These are phyloP conservation scores for Zaprionus ghesquierei DNA, from an alignment of 1,140 invertebrate genomes.

Conservation along the genomic window DNA sequence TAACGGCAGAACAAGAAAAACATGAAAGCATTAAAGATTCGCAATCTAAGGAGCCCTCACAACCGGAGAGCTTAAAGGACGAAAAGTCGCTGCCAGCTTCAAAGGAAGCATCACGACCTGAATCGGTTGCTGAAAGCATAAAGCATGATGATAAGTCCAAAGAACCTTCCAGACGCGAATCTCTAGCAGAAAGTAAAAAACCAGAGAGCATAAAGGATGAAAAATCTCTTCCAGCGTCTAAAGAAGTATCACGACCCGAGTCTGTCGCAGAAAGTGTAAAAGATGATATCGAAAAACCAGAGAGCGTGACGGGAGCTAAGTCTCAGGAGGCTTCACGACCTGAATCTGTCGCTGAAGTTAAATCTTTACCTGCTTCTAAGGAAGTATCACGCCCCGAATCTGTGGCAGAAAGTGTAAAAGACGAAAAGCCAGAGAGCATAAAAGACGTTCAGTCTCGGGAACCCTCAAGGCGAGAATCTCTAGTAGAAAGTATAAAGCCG, in stretches of 20 bases:
- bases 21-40: conserved; percentile 22
- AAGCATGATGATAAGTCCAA: conserved; percentile 17
- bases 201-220: conserved; percentile 11
- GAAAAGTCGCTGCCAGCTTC: conserved; percentile 32
- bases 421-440: conserved; percentile 10
- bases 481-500: conserved; percentile 4
- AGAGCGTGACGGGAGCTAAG: conserved; percentile 9
- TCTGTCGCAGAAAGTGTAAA: conserved; percentile 43
- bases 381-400: conserved; percentile 37
- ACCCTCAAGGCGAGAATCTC: conserved; percentile 28
- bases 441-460: conserved; percentile 21
- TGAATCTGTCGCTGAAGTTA: conserved; percentile 33
- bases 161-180: conserved; percentile 27
- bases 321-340: conserved; percentile 39
- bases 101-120: conserved; percentile 40
- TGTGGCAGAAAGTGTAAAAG: conserved; percentile 24
- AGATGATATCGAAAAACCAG: conserved; percentile 16
- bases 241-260: conserved; percentile 32
- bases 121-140: conserved; percentile 12
- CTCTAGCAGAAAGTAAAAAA: conserved; percentile 20
- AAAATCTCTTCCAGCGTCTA: conserved; percentile 21
- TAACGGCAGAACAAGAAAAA: conserved; percentile 3
- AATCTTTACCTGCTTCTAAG: conserved; percentile 18
- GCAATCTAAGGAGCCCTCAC: conserved; percentile 12
- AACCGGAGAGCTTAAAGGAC: conserved; percentile 6